A percentile compares a stretch with the other conserved stretches of the same genome.
Evolutionary conservation across 2,113 vertebrate genomes (phyloP).

Genomic region (Orthochromis indermauri): DNA sequence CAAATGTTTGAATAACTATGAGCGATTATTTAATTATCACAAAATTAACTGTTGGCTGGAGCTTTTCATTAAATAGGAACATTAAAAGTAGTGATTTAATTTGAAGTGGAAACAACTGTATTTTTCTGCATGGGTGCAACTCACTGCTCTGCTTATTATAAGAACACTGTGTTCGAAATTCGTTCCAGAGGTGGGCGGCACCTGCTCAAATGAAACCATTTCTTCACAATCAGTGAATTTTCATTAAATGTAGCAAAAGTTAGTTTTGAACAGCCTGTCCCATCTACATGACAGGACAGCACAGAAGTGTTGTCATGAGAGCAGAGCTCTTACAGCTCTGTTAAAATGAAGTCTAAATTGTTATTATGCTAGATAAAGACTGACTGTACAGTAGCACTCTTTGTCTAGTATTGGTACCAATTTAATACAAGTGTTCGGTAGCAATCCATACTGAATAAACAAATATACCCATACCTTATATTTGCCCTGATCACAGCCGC

Average conservation of each 20-base stretch:
- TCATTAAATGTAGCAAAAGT: background rate
- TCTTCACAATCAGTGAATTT: background rate
- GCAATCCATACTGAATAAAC: background rate
- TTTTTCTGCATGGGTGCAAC: background rate
- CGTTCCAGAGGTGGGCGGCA: background rate
- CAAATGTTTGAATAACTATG: background rate
- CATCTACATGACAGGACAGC: background rate
- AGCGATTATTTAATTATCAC: background rate
- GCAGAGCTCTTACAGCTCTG: background rate
- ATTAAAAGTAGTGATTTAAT: background rate
- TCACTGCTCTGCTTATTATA: background rate
- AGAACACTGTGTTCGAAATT: background rate
- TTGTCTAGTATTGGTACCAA: background rate
- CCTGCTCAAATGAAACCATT: background rate
- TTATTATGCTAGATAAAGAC: background rate
- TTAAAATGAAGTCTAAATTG: background rate
- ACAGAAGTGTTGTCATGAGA: background rate
- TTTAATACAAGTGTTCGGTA: background rate
- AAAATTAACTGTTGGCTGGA: background rate
- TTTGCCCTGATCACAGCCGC: constrained; percentile 96
- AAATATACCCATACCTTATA: constrained; percentile 80
- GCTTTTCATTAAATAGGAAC: background rate
- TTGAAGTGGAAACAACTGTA: background rate
- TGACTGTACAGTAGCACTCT: background rate
- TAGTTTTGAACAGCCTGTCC: background rate